A percentile compares a stretch with the other conserved stretches of the same genome.
Conservation (phyloP, 2,797 vertebrate genomes). For the Pseudochirops corinnae region DNA sequence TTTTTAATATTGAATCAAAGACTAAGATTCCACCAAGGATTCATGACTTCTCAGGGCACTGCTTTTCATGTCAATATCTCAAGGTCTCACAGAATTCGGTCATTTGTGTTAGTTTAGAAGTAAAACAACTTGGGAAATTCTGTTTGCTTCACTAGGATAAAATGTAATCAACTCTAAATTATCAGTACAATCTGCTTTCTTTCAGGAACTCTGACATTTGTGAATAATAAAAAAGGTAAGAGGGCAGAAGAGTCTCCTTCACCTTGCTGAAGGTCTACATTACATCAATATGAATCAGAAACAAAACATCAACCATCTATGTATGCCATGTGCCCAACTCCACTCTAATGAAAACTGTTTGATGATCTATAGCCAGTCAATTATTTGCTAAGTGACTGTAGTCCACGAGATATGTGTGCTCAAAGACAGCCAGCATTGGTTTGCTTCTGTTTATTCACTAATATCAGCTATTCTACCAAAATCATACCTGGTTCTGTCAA, state of each 20-base stretch:
- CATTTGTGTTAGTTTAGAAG: background rate
- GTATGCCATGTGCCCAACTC: background rate
- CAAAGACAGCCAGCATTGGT: slow-evolving; percentile 11
- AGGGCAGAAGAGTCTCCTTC: background rate
- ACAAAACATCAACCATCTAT: background rate
- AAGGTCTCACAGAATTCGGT: background rate
- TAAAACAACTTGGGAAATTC: slow-evolving; percentile 23
- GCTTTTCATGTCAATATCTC: slow-evolving; percentile 15
- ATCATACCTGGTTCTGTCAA: slow-evolving; percentile 93
- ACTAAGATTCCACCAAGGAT: slow-evolving; percentile 36
- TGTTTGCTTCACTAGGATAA: background rate
- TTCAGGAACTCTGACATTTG: background rate
- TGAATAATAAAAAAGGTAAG: slow-evolving; percentile 42
- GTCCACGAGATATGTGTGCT: background rate
- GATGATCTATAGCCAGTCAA: background rate
- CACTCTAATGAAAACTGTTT: slow-evolving; percentile 5
- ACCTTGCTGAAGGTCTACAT: slow-evolving; percentile 5
- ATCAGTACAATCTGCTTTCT: background rate
- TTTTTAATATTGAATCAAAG: slow-evolving; percentile 24
- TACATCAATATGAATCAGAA: slow-evolving; percentile 53
- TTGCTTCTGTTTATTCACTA: background rate
- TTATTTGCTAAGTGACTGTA: background rate
- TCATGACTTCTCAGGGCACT: background rate
- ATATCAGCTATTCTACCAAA: background rate
- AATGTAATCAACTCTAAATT: background rate